Evolutionary conservation across 2,797 vertebrate species (phyloP).

Genomic region (Ceyx erithaca): DNA sequence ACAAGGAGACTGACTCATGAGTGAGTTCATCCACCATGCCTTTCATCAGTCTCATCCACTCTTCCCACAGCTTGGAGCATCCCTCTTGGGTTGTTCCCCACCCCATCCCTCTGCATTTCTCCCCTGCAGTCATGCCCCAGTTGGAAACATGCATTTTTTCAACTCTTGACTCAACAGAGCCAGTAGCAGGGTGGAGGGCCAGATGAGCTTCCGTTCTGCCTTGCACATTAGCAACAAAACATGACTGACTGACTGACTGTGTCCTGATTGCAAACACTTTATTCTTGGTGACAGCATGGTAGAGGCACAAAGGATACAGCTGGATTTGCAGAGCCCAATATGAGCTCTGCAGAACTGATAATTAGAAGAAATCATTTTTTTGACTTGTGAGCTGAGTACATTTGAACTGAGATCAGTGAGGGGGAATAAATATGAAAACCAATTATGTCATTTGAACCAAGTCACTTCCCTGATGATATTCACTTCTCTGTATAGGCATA

Average conservation of each 20-base stretch:
- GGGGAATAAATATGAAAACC: constrained; percentile 65
- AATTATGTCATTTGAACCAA: constrained; percentile 63
- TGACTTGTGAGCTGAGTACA: constrained; percentile 59
- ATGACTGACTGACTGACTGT: constrained; percentile 21
- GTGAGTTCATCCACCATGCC: neutral
- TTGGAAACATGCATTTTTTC: neutral
- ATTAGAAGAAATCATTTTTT: constrained; percentile 71
- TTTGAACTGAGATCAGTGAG: constrained; percentile 64
- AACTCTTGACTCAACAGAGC: constrained; percentile 1
- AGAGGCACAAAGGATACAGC: constrained; percentile 61
- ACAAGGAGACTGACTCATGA: constrained; percentile 15
- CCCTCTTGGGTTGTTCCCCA: neutral
- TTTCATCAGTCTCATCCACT: neutral
- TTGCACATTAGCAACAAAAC: constrained; percentile 44
- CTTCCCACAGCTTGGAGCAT: neutral
- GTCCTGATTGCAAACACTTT: constrained; percentile 59
- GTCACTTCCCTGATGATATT: constrained; percentile 47
- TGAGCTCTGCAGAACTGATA: constrained; percentile 56
- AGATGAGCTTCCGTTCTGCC: constrained; percentile 43
- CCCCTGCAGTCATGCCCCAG: neutral
- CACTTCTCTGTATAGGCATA: constrained; percentile 21
- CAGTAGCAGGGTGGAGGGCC: neutral
- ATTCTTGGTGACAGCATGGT: constrained; percentile 54
- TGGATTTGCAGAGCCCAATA: constrained; percentile 52
- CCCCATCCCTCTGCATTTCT: neutral